These are phyloP conservation scores for Prosapia bicincta DNA, from an alignment of 2,888 invertebrate species.

Conservation along the genomic window DNA sequence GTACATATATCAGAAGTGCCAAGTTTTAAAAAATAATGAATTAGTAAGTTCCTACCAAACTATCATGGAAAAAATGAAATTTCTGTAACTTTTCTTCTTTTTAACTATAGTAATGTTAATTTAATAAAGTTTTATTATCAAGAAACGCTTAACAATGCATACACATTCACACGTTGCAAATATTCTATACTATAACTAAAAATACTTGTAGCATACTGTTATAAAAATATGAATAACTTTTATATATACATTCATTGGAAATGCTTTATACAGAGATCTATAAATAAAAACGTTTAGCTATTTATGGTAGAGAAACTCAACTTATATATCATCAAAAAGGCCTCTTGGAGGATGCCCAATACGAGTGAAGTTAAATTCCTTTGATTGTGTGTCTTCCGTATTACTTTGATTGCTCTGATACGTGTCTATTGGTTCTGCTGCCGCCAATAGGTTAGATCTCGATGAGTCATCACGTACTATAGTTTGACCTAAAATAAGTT, in stretches of 20 bases:
- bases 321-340: slow-evolving; percentile 78
- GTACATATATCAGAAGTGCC: too few relatives aligned
- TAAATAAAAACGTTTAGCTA: background rate
- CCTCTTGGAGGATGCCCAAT: slow-evolving; percentile 70
- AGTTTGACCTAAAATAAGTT: slow-evolving; percentile 14
- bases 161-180: background rate
- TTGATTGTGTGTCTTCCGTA: slow-evolving; percentile 9
- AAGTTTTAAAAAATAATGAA: too few relatives aligned
- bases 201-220: too few relatives aligned
- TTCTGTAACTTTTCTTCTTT: too few relatives aligned
- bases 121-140: too few relatives aligned
- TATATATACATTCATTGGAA: background rate
- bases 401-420: slow-evolving; percentile 35
- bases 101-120: too few relatives aligned
- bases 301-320: background rate
- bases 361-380: slow-evolving; percentile 39
- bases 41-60: too few relatives aligned
- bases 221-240: background rate
- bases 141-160: too few relatives aligned
- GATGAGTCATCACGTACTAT: slow-evolving; percentile 34
- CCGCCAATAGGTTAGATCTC: slow-evolving; percentile 33
- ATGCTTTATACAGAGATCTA: background rate
- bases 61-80: too few relatives aligned
- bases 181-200: too few relatives aligned
- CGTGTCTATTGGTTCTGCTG: slow-evolving; percentile 34